These are phyloP conservation scores for Ornithoptera priamus DNA, from an alignment of 2,888 invertebrate genomes.

Conservation along the genomic window DNA sequence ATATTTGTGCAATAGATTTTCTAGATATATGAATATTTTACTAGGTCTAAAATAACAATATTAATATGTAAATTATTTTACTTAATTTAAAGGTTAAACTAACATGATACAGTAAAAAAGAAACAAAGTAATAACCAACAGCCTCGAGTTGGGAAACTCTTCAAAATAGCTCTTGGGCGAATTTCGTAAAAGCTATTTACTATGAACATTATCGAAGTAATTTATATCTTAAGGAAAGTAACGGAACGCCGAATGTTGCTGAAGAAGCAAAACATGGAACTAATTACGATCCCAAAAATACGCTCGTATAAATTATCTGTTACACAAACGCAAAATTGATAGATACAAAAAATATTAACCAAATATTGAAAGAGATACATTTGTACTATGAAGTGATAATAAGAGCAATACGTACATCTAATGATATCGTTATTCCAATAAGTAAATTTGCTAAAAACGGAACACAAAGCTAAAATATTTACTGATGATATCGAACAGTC, in stretches of 20 bases:
- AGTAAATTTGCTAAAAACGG: not conserved
- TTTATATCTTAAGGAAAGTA: slow-evolving; percentile 22
- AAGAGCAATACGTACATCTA: not conserved
- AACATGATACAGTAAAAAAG: not conserved
- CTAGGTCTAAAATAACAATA: no score
- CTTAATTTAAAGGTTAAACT: not conserved
- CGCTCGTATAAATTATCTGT: slow-evolving; percentile 16
- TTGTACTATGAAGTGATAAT: no score
- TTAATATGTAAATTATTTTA: not conserved
- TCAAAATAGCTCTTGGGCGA: not conserved
- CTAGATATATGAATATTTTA: no score
- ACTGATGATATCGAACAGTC: not conserved
- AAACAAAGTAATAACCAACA: not conserved
- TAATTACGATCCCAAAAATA: slow-evolving; percentile 24
- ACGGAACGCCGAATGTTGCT: slow-evolving; percentile 25
- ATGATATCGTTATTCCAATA: not conserved
- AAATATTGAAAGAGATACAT: not conserved
- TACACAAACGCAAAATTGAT: slow-evolving; percentile 3
- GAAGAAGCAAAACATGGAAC: slow-evolving; percentile 28
- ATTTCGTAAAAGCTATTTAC: not conserved
- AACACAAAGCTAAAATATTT: no score
- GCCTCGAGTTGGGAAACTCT: not conserved
- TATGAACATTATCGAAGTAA: slow-evolving; percentile 18
- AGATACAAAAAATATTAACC: not conserved
- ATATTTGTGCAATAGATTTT: no score